Percentiles rank a stretch among this genome's conserved stretches.
phyloP scores from a whole-genome alignment of 2,113 vertebrate genomes.

The Ciconia maguari region DNA sequence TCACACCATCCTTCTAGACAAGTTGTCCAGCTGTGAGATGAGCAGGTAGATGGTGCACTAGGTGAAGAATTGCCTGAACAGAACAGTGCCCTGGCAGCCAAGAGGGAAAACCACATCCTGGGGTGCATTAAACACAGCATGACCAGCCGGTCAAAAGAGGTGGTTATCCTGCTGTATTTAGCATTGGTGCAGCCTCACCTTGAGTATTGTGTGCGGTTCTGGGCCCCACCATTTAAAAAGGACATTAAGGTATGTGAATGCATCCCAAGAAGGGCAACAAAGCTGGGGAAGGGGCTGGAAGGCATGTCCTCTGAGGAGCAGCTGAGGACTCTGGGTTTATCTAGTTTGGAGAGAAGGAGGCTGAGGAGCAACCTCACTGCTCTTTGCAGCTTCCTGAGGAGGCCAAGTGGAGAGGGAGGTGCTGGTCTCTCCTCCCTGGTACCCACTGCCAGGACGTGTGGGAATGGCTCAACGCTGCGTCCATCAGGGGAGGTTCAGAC shows the following conservation, averaged over 20 bases:
- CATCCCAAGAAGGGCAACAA: no score
- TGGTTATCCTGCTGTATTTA: not conserved
- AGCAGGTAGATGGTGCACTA: not conserved
- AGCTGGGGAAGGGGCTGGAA: no score
- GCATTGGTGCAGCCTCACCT: rapidly evolving
- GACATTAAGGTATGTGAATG: not conserved
- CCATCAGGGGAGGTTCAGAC: rapidly evolving
- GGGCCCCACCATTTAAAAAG: not conserved
- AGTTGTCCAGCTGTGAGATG: not conserved
- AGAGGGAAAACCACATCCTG: not conserved
- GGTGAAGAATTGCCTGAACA: not conserved
- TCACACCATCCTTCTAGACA: not conserved
- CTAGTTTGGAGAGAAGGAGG: not conserved
- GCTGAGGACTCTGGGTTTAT: not conserved
- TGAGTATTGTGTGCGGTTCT: not conserved
- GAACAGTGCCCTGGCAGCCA: not conserved
- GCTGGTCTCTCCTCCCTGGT: not conserved
- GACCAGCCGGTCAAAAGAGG: not conserved
- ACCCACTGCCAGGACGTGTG: not conserved
- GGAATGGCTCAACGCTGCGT: not conserved
- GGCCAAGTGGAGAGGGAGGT: not conserved
- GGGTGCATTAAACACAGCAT: not conserved
- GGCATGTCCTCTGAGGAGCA: not conserved
- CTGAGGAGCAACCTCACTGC: no score
- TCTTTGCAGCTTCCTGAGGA: not conserved